phyloP scores from a whole-genome alignment of 2,888 invertebrate genomes.

The Petrolisthes cinctipes region DNA sequence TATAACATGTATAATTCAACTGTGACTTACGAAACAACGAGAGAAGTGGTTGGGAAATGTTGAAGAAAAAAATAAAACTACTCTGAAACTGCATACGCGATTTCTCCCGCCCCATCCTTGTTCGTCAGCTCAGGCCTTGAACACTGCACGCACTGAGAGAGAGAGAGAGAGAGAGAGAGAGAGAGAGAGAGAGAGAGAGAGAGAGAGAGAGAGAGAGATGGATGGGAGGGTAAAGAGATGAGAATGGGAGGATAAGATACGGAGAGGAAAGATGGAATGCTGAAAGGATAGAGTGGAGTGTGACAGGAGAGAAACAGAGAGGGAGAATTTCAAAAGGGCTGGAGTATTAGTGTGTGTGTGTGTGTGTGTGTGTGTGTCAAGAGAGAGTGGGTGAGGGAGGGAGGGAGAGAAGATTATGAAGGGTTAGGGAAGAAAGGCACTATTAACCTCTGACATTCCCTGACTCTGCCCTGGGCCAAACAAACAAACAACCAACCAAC shows the following conservation, averaged over 20 bases:
- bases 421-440: neutral
- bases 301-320: neutral
- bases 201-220: neutral
- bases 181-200: neutral
- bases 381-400: no score
- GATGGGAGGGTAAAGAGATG: neutral
- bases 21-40: no score
- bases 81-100: neutral
- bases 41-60: neutral
- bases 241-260: neutral
- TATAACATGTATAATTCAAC: no score
- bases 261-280: neutral
- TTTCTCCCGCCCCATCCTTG: neutral
- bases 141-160: neutral
- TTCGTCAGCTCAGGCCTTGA: neutral
- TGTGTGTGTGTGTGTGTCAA: no score
- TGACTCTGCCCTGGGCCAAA: no score
- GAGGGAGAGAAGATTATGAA: neutral
- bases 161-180: constrained; percentile 29
- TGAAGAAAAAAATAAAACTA: neutral
- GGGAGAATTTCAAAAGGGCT: neutral
- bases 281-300: neutral
- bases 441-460: no score
- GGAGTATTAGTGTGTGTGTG: no score
- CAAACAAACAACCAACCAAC: no score